Evolutionary conservation across 2,888 invertebrate genomes (phyloP), one percentile per base, ranked within the genome.

Genomic region (Anagyrus pseudococci): DNA sequence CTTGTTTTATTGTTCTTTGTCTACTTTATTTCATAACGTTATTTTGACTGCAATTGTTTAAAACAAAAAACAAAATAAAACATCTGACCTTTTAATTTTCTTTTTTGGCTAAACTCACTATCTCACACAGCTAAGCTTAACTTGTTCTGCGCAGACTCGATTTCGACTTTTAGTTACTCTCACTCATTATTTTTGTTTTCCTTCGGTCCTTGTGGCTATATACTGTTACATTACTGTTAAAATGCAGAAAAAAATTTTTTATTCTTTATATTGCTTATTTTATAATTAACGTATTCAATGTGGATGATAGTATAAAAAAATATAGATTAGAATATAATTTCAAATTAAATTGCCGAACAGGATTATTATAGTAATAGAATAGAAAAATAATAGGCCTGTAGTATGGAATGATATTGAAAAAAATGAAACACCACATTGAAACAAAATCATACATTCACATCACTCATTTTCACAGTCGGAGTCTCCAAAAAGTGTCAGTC

Each of bases 61-160:
- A 54, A 48, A 44, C n/a, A n/a, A n/a, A n/a, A n/a, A n/a, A n/a
- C n/a, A n/a, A n/a, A n/a, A n/a, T n/a, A n/a, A n/a, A n/a, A n/a
- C n/a, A n/a, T n/a, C n/a, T n/a, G n/a, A n/a, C n/a, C 54, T 43
- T 55, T 62, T 58, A n/a, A 57, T 43, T 37, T 58, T 48, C 73
- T 71, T 71, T 54, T 64, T 73, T 72, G 70, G 77, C 77, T 77
- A 70, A 73, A 76, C 74, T 76, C 69, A 77, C 76, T 69, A 70
- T 75, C 67, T 72, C 69, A 75, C 72, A 72, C 60, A 48, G 72
- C 73, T 74, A 77, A 76, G 75, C 75, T 75, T 66, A 7, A 40
- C 49, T 57, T 52, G 55, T 75, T 62, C 71, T 70, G 72, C 69
- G 69, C 64, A 64, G 47, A 66, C 70, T 67, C 60, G 62, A 58